Conservation (phyloP, 2,888 invertebrate species). For the Agonopterix heracliana region DNA sequence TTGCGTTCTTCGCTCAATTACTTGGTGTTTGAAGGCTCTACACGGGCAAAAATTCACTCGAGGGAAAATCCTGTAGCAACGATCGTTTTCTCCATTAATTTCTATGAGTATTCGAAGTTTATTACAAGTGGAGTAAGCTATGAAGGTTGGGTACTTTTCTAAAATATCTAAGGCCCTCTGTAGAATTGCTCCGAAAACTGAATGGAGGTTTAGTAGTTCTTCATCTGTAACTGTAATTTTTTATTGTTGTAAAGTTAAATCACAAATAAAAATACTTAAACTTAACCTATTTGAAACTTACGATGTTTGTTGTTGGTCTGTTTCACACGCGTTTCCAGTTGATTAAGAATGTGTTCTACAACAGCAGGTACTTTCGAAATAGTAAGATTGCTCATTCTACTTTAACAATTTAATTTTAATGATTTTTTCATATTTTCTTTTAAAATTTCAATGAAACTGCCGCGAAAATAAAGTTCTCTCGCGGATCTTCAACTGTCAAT, state of each 20-base stretch:
- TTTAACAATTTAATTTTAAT: neutral
- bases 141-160: conserved; percentile 71
- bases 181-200: conserved; percentile 76
- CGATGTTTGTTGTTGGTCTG: conserved; percentile 26
- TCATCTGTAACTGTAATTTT: conserved; percentile 71
- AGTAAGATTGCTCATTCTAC: conserved; percentile 22
- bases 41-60: conserved; percentile 82
- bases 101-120: conserved; percentile 70
- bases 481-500: no score
- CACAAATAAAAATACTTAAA: neutral
- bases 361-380: conserved; percentile 27
- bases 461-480: neutral
- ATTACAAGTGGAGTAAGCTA: conserved; percentile 59
- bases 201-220: conserved; percentile 72
- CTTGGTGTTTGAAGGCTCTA: conserved; percentile 74
- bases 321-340: conserved; percentile 32
- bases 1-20: conserved; percentile 68
- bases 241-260: neutral
- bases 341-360: conserved; percentile 30
- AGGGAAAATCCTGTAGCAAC: conserved; percentile 79
- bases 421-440: neutral
- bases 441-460: neutral
- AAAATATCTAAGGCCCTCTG: conserved; percentile 78
- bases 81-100: conserved; percentile 71
- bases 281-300: conserved; percentile 11